Conservation (phyloP, 2,797 vertebrate genomes). For the Enoplosus armatus region DNA sequence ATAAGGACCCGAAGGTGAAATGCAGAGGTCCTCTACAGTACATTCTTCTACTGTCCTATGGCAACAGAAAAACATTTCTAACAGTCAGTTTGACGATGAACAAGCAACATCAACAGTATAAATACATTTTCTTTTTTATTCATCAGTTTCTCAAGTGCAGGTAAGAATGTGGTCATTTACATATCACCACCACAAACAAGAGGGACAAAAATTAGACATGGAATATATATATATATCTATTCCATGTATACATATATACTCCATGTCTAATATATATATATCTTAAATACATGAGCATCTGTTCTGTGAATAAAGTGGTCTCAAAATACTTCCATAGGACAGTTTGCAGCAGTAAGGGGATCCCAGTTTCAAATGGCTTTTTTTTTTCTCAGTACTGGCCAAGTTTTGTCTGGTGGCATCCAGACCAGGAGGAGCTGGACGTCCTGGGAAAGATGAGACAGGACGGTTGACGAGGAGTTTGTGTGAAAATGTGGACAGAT, state of each 20-base stretch:
- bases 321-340: slow-evolving; percentile 47
- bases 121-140: slow-evolving; percentile 57
- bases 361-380: slow-evolving; percentile 59
- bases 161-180: slow-evolving; percentile 52
- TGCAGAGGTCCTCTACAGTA: slow-evolving; percentile 59
- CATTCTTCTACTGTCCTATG: slow-evolving; percentile 73
- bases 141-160: slow-evolving; percentile 59
- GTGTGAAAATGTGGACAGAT: slow-evolving; percentile 43
- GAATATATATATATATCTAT: slow-evolving; percentile 41
- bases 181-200: slow-evolving; percentile 63
- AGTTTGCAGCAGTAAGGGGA: slow-evolving; percentile 44
- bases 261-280: slow-evolving; percentile 37
- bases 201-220: slow-evolving; percentile 58
- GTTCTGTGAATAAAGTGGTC: slow-evolving; percentile 63
- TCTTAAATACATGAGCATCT: slow-evolving; percentile 68
- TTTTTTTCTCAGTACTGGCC: slow-evolving; percentile 34
- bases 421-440: slow-evolving; percentile 23
- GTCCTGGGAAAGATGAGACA: slow-evolving; percentile 15
- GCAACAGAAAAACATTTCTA: slow-evolving; percentile 63
- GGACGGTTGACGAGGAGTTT: slow-evolving; percentile 1
- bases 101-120: slow-evolving; percentile 48
- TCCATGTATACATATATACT: too few relatives aligned
- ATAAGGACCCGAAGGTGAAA: slow-evolving; percentile 52
- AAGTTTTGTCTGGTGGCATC: slow-evolving; percentile 8
- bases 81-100: slow-evolving; percentile 53